phyloP scores from a whole-genome alignment of 1,140 invertebrate genomes.

The Idris sp. region DNA sequence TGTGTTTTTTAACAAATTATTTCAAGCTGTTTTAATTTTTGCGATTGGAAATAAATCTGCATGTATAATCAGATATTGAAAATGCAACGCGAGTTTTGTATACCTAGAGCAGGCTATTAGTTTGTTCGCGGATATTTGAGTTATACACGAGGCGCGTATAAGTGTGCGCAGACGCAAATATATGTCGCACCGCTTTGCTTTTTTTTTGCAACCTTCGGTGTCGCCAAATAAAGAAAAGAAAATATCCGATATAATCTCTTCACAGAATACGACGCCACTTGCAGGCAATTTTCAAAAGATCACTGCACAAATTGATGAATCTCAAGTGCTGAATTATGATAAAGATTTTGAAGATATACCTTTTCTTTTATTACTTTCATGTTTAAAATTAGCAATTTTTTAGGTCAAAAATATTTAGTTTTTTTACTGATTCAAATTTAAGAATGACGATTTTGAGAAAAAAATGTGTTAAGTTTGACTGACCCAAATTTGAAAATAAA shows the following conservation, averaged over 20 bases:
- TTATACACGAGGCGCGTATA: conserved; percentile 1
- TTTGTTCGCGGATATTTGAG: conserved; percentile 16
- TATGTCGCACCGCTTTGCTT: conserved; percentile 27
- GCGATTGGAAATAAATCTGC: conserved; percentile 27
- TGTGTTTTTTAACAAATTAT: no score
- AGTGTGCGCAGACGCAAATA: conserved; percentile 13
- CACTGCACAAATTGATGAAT: conserved; percentile 23
- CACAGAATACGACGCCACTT: conserved; percentile 33
- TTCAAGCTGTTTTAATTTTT: no score
- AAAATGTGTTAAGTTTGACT: no score
- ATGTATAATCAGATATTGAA: conserved; percentile 42
- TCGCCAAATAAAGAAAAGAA: conserved; percentile 50
- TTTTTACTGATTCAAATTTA: no score
- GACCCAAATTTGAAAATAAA: no score
- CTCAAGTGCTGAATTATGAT: not conserved
- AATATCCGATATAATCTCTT: conserved; percentile 54
- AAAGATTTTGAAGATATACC: not conserved
- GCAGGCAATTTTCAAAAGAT: conserved; percentile 43
- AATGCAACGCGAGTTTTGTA: conserved; percentile 22
- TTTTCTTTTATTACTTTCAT: not conserved
- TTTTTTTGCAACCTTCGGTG: conserved; percentile 51
- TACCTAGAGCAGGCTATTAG: conserved; percentile 14
- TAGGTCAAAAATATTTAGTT: no score
- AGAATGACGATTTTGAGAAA: no score
- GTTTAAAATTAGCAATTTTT: not conserved